phyloP scores from a whole-genome alignment of 2,888 invertebrate genomes.

The Melieria crassipennis region DNA sequence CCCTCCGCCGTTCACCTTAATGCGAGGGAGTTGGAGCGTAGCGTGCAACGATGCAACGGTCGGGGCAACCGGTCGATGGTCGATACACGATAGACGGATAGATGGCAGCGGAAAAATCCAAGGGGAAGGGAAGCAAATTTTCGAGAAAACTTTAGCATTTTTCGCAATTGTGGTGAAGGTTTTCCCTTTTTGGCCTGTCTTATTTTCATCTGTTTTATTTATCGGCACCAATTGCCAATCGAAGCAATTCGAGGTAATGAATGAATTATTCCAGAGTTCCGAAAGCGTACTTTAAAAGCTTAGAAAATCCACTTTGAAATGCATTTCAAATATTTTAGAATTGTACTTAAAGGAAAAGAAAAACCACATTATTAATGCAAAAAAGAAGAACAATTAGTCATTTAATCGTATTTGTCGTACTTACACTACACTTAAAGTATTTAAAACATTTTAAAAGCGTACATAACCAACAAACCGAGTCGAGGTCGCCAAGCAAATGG shows the following conservation, averaged over 20 bases:
- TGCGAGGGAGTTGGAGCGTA: constrained; percentile 14
- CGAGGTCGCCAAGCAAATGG: too few relatives aligned
- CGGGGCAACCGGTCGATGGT: constrained; percentile 10
- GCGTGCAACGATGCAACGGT: constrained; percentile 1
- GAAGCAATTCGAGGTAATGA: too few relatives aligned
- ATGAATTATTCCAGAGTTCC: too few relatives aligned
- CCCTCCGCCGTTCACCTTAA: constrained; percentile 27
- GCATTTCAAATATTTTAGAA: constrained; percentile 59
- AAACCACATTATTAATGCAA: constrained; percentile 27
- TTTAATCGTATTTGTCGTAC: constrained; percentile 59
- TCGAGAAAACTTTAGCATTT: constrained; percentile 19
- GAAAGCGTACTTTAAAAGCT: constrained; percentile 3
- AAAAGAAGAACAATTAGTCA: constrained; percentile 49
- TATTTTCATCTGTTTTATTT: neutral
- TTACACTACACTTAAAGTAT: constrained; percentile 41
- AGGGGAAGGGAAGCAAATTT: constrained; percentile 7
- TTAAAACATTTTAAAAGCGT: constrained; percentile 46
- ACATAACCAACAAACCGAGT: constrained; percentile 21
- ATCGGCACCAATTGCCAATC: too few relatives aligned
- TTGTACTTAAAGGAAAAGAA: constrained; percentile 46
- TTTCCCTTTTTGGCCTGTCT: constrained; percentile 12
- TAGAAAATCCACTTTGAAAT: constrained; percentile 52
- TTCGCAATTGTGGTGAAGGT: constrained; percentile 27
- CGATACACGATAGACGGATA: neutral
- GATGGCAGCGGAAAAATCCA: neutral